Base-by-base conservation (phyloP, 2,888 invertebrate species). In the Cerastoderma edule region DNA sequence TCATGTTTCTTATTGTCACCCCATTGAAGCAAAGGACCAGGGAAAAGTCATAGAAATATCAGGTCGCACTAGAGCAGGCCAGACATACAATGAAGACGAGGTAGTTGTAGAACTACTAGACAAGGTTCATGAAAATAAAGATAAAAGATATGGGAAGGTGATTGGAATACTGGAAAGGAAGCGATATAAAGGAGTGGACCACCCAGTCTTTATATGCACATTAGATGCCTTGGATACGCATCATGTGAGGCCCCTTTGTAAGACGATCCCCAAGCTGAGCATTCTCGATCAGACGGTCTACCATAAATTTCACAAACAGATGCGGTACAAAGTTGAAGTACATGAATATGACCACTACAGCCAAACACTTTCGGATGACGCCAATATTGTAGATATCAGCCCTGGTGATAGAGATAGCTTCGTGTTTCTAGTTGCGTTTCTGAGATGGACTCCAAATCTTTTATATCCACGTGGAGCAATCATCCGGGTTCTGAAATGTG, bases 221-320 rank as follows among this genome's bases (percentile, higher is more conserved):
- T 48, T 85, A 10, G 86, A 87, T 64, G 83, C 82, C 32, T 68
- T 68, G n/a, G 80, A 80, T 32, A 77, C 75, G 5, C 74, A 85
- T 57, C 68, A 87, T 16, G 83, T 88, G 71, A 54, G 72, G 27
- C 88, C 88, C 2, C 65, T 88, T 22, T 87, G 86, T 53, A 86
- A 85, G 74, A 87, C 87, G 4, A 72, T 88, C 8, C 88, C 88
- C 22, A 88, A 88, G 60, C 78, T 88, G 1, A 75, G 80, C n/a
- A 69, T 83, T 10, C 39, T 83, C 3, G 57, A 83, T 32, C 50
- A 64, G 44, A 46, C 69, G 32, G 69, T 72, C 35, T 28, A 30
- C n/a, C 30, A 68, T 39, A 60, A 60, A 8, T 69, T 22, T 53
- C 22, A 4, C 13, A 53, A 56, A 2, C 28, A 33, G 3, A 75